Evolutionary conservation across 2,797 vertebrate species (phyloP), one percentile per base, ranked within the genome.

Genomic region (Acanthurus tractus): DNA sequence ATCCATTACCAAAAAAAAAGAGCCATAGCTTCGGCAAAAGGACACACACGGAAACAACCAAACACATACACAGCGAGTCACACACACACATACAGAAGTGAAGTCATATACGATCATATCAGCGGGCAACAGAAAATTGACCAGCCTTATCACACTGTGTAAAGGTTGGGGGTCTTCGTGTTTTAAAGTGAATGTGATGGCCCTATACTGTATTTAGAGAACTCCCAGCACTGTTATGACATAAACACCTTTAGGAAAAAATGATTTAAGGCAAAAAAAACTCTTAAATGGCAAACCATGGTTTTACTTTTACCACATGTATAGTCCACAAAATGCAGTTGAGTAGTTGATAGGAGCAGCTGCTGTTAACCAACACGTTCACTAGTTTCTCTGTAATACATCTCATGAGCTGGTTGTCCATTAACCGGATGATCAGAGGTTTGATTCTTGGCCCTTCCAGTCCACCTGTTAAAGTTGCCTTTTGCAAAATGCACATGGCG

Each of bases 1-100:
- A 91, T 74, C 70, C 64, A 66, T 89, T 76, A 77, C 17, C 58
- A 40, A 10, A 45, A 65, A 65, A 67, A 79, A 57, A 53, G 46
- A 77, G 36, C 34, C 40, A 2, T 17, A 2, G 54, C 61, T 82
- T 49, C 25, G 56, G 56, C 50, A 67, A 22, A 76, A 25, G 67
- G 18, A 54, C 25, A 54, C 34, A 81, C 48, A 63, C 49, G 70
- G 23, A 65, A 45, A 78, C 57, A 77, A 56, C 78, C 56, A 57
- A 70, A 67, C 20, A 70, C 29, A 83, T 64, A 34, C 29, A 34
- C 29, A 34, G 29, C 42, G 3, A 36, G 66, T 52, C 59, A 79
- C 15, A 63, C 40, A 40, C 25, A 67, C 63, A 74, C 49, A 73
- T 11, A 40, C 45, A 18, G 14, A 23, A 54, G 38, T 49, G 12